Base-by-base conservation (phyloP, 2,888 invertebrate genomes). In the Luperina nickerlii region DNA sequence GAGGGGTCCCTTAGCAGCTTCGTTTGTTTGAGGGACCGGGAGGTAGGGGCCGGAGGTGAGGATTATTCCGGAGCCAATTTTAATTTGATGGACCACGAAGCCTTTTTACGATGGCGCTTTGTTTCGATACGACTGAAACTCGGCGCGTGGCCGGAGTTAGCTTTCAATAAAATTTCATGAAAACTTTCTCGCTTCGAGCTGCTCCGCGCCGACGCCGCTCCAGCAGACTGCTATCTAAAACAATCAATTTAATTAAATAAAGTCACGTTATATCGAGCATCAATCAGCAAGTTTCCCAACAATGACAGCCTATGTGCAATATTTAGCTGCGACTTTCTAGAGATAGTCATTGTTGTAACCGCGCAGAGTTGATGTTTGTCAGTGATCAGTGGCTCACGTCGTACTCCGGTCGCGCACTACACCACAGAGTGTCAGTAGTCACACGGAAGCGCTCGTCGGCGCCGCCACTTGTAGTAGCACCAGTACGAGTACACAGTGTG, bases 11-110 rank as follows among this genome's bases (percentile, higher is more conserved):
- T 38, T 62, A 13, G 24, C 20, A 27, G 27, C 13, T 65, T 65
- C 27, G 27, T 81, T 81, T 81, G 38, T 79, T 74, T 65, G 27
- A 27, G 42, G 48, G 48, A 24, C 24, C 13, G 6, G 54, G 2
- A 11, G 24, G 48, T 2, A 3, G 32, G 63, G 18, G 32, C 57
- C 0, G 18, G 79, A n/a, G 78, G 15, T 66, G 81, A 63, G 54
- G 62, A 81, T 81, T 81, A 81, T 51, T 70, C 42, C 42, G n/a
- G 42, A 71, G 54, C n/a, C n/a, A 15, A 65, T 73, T 81, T 79
- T 79, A 79, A 79, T 81, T 81, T 81, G 82, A 81, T 79, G 63
- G 45, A 73, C 79, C 45, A 45, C 63, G 63, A 81, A 72, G 72
- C 45, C 54, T 63, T 79, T 63, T 78, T 32, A 72, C 54, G 63